Evolutionary conservation across 1,140 invertebrate genomes (phyloP), one percentile per base, ranked within the genome.

Genomic region (Hestina assimilis): DNA sequence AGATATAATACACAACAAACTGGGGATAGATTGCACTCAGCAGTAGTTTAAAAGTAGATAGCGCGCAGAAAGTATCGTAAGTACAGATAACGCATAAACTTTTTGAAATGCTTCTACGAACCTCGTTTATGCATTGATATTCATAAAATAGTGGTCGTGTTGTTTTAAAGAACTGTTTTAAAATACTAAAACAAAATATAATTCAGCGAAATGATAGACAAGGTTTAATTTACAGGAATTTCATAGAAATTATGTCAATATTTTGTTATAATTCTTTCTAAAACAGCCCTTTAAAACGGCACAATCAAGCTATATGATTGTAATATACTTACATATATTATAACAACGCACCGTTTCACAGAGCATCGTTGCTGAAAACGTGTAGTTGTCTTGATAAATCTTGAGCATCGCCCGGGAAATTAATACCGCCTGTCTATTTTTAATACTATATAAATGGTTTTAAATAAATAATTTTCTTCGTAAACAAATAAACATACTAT

Each of bases 1-100:
- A 78, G 69, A 60, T 84, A 80, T 81, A 79, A 81, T 84, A 87
- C 79, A 84, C 72, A 77, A 79, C 67, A 75, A 70, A 70, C 70
- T 67, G 72, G 74, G 77, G 70, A 72, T 63, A 71, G 46, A 82
- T 78, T 83, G 73, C 81, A 81, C 82, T 75, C 72, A 76, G 78
- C 73, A 74, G 78, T 74, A 69, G 69, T 72, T 9, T 72, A 63
- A 66, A 59, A 72, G 62, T 67, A 53, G 65, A 83, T 69, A 76
- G 74, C 72, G 72, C 74, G 66, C 61, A 69, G 65, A 58, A 62
- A 60, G 56, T 62, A 63, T 63, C 63, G 57, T 75, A 79, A 79
- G 75, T 81, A 82, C 75, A 71, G 69, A 70, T 66, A 72, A 52
- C 48, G 48, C 15, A 51, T 52, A 41, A 23, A 33, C 24, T 19